Evolutionary conservation across 2,888 invertebrate species (phyloP).

Genomic region (Orthosia incerta): DNA sequence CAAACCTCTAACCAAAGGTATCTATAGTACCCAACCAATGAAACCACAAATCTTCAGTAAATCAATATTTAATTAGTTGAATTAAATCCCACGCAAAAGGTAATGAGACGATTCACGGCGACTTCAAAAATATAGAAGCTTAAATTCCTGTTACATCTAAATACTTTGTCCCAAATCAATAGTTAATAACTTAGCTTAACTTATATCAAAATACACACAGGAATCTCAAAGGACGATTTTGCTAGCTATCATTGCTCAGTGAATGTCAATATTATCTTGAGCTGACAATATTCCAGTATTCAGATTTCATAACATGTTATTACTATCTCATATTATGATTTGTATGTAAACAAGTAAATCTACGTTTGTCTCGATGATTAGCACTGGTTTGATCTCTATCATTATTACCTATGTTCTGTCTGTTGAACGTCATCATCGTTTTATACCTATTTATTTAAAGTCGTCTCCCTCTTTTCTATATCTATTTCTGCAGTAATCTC

Average conservation of each 20-base stretch:
- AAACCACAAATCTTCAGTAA: no score
- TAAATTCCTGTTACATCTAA: no score
- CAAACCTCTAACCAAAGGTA: no score
- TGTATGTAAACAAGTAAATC: background rate
- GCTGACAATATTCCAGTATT: constrained; percentile 28
- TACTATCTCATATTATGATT: constrained; percentile 3
- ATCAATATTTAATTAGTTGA: no score
- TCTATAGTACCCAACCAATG: no score
- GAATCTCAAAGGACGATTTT: constrained; percentile 37
- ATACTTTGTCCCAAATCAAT: no score
- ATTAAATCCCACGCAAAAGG: no score
- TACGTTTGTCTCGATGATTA: background rate
- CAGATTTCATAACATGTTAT: constrained; percentile 3
- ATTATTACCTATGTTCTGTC: background rate
- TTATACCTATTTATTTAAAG: no score
- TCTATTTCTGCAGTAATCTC: no score
- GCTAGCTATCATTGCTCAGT: constrained; percentile 26
- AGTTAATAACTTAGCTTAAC: background rate
- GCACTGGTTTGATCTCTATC: background rate
- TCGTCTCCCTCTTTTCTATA: no score
- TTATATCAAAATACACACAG: background rate
- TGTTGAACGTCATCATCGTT: background rate
- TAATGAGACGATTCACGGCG: no score
- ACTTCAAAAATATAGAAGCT: no score
- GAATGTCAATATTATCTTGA: constrained; percentile 51